Conservation (phyloP, 2,888 invertebrate genomes). For the Eurytoma adleriae region DNA sequence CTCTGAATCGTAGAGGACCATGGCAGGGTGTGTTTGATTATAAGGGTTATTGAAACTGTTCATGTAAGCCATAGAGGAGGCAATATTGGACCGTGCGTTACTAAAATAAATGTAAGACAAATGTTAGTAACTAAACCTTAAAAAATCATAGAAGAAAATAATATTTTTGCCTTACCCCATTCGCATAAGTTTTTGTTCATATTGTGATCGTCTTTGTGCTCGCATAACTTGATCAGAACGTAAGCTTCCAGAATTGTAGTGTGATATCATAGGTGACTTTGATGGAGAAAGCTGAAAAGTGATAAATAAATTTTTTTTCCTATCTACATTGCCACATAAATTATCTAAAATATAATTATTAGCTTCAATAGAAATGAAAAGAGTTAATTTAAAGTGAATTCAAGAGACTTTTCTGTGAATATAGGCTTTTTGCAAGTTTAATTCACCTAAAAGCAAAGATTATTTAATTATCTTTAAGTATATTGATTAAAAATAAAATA, state of each 20-base stretch:
- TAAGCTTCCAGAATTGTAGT: constrained; percentile 68
- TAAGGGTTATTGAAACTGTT: constrained; percentile 57
- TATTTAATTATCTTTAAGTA: too few species aligned
- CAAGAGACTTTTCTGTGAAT: not conserved
- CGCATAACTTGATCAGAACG: constrained; percentile 72
- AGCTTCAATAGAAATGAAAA: not conserved
- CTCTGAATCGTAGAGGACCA: constrained; percentile 49
- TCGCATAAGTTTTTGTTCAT: constrained; percentile 72
- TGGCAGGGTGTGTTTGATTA: constrained; percentile 62
- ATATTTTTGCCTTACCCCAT: constrained; percentile 67
- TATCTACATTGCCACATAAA: not conserved
- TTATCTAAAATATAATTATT: not conserved
- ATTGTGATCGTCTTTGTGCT: constrained; percentile 71
- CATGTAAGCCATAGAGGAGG: constrained; percentile 69
- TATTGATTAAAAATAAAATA: too few species aligned
- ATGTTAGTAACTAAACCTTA: not conserved
- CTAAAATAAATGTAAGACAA: constrained; percentile 62
- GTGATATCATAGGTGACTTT: constrained; percentile 55
- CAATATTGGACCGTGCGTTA: constrained; percentile 63
- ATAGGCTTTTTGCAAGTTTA: too few species aligned
- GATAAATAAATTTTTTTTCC: constrained; percentile 1
- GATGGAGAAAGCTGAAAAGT: constrained; percentile 43
- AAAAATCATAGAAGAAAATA: not conserved
- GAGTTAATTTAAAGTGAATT: not conserved
- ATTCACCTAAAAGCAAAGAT: too few species aligned